A percentile compares a stretch with the other conserved stretches of the same genome.
phyloP scores from a whole-genome alignment of 92 coral and sea anemone species.

The Metridium senile region DNA sequence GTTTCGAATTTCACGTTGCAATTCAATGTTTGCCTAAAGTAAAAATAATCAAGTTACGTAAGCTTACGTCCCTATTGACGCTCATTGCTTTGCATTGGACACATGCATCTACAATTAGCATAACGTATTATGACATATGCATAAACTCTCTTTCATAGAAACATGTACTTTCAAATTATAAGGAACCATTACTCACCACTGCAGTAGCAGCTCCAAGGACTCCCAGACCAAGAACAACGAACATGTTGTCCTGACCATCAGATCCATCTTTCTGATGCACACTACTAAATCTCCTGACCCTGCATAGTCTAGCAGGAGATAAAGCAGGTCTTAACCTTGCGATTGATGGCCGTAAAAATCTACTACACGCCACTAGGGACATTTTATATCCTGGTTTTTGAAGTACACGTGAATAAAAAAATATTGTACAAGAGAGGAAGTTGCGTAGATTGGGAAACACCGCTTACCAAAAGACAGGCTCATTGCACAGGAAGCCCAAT shows the following conservation, averaged over 20 bases:
- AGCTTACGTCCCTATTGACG: not conserved
- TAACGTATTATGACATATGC: too few species aligned
- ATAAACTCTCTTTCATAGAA: not conserved
- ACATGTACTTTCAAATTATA: too few species aligned
- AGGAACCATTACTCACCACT: too few species aligned
- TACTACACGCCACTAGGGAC: constrained; percentile 67
- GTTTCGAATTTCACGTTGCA: too few species aligned
- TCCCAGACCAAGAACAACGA: constrained; percentile 61
- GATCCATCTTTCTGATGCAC: constrained; percentile 52
- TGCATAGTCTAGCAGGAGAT: constrained; percentile 19
- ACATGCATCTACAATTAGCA: too few species aligned
- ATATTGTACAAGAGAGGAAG: not conserved
- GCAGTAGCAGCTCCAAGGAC: constrained; percentile 71
- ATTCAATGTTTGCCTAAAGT: not conserved
- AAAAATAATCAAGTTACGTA: not conserved
- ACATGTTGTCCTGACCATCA: constrained; percentile 47
- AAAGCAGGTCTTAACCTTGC: constrained; percentile 66
- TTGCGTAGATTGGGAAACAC: constrained; percentile 20
- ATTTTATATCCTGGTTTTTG: constrained; percentile 17
- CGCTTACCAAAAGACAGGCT: constrained; percentile 18
- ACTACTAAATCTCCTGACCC: constrained; percentile 43
- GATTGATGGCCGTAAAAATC: constrained; percentile 73
- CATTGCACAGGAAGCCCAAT: constrained; percentile 35
- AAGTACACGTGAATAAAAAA: constrained; percentile 38
- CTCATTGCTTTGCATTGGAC: not conserved